Base-by-base conservation (phyloP, 2,113 vertebrate species). In the Dascyllus trimaculatus region DNA sequence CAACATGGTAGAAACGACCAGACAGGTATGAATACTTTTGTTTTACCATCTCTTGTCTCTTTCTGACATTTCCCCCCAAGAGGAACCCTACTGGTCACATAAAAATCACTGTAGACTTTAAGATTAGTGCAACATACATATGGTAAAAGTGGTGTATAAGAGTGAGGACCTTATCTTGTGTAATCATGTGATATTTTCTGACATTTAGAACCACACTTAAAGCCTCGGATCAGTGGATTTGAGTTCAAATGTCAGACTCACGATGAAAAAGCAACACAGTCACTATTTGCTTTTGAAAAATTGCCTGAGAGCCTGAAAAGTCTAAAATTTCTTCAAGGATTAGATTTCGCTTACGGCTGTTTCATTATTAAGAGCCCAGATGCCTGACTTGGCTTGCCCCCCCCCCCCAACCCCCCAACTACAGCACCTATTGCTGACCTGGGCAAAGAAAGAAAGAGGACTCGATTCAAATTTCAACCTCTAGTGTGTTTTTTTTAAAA, bases 301-400 rank as follows among this genome's bases (percentile, higher is more conserved):
- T n/a, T 35, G 10, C 17, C 63, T 18, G 24, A 66, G 43, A 59
- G 21, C 18, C 40, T 21, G 29, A 59, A 24, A 22, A 25, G 11
- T 60, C 43, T 73, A 62, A 26, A 18, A 58, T 78, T 51, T 38
- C 57, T 78, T 65, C 52, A 60, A 59, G 64, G 46, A 8, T 64
- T 48, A 43, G 53, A 51, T 75, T 79, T 70, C 15, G 48, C 64
- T 70, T 26, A 60, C 70, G 35, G 8, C 38, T 49, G 62, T 54
- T 40, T 51, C 61, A 67, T 72, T 63, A 57, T 78, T 56, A 52
- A 13, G 21, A 11, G 56, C 19, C 25, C 0, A 0, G 14, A 64
- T 18, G 46, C 35, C 49, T 73, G 57, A 73, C 69, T 67, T 61
- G 67, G 56, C 53, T 11, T 53, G 45, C 60, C 51, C n/a, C 14